Evolutionary conservation across 2,113 vertebrate species (phyloP).

Genomic region (Corythornis cristatus): DNA sequence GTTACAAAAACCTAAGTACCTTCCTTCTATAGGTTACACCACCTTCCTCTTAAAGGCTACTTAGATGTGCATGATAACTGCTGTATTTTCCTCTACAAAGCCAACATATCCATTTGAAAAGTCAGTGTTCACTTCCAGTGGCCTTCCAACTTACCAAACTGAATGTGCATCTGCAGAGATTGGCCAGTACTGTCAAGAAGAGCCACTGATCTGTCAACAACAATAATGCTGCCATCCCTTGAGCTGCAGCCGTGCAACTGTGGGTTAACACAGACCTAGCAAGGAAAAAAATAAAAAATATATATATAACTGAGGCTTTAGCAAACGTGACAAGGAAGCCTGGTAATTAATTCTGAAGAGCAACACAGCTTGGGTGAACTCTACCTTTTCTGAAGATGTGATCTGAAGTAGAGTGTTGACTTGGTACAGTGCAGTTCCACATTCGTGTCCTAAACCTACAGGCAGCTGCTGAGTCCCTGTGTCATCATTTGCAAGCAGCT

Average conservation of each 20-base stretch:
- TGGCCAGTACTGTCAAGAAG: constrained; percentile 88
- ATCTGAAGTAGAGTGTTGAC: constrained; percentile 86
- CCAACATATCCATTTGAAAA: background rate
- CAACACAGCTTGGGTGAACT: background rate
- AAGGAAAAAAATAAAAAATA: background rate
- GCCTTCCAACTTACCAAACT: constrained; percentile 83
- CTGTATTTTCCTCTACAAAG: background rate
- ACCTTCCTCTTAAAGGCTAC: background rate
- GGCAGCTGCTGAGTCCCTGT: constrained; percentile 79
- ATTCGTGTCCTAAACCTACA: constrained; percentile 76
- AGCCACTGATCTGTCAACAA: constrained; percentile 85
- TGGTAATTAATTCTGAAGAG: too few relatives aligned
- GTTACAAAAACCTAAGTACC: too few relatives aligned
- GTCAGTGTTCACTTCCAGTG: background rate
- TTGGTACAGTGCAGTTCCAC: constrained; percentile 88
- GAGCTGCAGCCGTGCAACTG: constrained; percentile 76
- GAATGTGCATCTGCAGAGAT: constrained; percentile 83
- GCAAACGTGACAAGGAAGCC: background rate
- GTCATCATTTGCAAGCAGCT: constrained; percentile 89
- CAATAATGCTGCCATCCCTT: constrained; percentile 82
- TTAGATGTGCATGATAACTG: background rate
- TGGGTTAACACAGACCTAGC: constrained; percentile 79
- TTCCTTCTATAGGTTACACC: too few relatives aligned
- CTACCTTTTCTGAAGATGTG: constrained; percentile 85
- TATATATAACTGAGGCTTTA: background rate